Conservation (phyloP, 1,140 invertebrate species). For the Atta texana region DNA sequence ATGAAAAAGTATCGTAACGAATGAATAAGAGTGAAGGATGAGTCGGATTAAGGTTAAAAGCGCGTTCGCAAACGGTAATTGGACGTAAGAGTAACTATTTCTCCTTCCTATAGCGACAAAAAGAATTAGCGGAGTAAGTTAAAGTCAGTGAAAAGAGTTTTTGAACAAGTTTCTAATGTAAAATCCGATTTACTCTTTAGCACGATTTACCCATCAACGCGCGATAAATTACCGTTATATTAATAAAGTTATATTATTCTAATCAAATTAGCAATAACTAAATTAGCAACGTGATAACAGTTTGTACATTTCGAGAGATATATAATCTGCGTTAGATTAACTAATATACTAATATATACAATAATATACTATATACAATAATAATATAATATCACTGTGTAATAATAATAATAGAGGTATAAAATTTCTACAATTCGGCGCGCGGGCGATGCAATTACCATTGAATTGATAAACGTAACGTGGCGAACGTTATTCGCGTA, state of each 20-base stretch:
- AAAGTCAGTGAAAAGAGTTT: slow-evolving; percentile 26
- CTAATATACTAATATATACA: background rate
- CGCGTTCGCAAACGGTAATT: slow-evolving; percentile 43
- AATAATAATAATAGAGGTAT: background rate
- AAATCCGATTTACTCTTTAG: slow-evolving; percentile 34
- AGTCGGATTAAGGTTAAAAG: slow-evolving; percentile 51
- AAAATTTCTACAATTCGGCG: slow-evolving; percentile 7
- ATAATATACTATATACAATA: background rate
- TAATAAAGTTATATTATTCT: slow-evolving; percentile 34
- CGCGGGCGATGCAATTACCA: background rate
- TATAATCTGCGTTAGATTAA: slow-evolving; percentile 20
- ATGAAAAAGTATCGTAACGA: slow-evolving; percentile 49
- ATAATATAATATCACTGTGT: slow-evolving; percentile 9
- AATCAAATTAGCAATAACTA: background rate
- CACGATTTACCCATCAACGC: slow-evolving; percentile 2
- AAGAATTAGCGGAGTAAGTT: slow-evolving; percentile 42
- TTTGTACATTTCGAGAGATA: background rate
- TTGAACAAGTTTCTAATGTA: slow-evolving; percentile 23
- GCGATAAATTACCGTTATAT: background rate
- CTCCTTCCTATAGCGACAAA: background rate
- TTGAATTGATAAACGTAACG: slow-evolving; percentile 42
- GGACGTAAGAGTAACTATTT: slow-evolving; percentile 53
- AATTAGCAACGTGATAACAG: background rate
- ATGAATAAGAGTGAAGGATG: slow-evolving; percentile 47
- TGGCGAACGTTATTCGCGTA: background rate